These are phyloP conservation scores for Phyllotis vaccarum DNA, from an alignment of 2,797 vertebrate species.

Conservation along the genomic window DNA sequence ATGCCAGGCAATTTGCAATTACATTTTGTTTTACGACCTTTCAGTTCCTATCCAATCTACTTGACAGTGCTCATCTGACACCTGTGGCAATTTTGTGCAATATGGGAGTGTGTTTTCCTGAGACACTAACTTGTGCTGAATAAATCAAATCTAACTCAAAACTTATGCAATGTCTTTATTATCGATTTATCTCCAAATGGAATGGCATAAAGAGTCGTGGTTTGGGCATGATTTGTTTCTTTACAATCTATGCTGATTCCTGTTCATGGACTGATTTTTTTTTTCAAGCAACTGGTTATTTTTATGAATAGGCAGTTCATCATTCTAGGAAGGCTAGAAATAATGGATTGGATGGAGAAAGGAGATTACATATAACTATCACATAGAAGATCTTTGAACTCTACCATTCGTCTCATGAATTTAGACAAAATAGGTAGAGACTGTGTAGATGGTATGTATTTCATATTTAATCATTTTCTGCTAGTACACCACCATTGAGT, in stretches of 20 bases:
- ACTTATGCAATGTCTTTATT: constrained; percentile 58
- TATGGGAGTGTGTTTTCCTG: constrained; percentile 57
- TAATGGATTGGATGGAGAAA: constrained; percentile 29
- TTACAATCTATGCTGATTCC: constrained; percentile 65
- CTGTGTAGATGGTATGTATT: neutral
- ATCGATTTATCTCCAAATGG: constrained; percentile 69
- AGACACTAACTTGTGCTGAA: constrained; percentile 64
- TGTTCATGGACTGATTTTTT: constrained; percentile 23
- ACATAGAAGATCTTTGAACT: constrained; percentile 21
- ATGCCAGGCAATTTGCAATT: constrained; percentile 75
- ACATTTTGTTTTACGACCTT: constrained; percentile 76
- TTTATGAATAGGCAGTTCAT: constrained; percentile 68
- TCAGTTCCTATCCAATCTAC: constrained; percentile 64
- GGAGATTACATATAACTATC: neutral
- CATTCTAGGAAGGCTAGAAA: constrained; percentile 33
- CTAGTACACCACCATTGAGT: neutral
- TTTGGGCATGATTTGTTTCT: constrained; percentile 68
- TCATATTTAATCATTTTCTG: constrained; percentile 47
- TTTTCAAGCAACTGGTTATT: neutral
- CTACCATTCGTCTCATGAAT: constrained; percentile 32
- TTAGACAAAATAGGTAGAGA: constrained; percentile 19
- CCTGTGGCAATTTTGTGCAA: constrained; percentile 76
- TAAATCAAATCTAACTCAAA: constrained; percentile 76
- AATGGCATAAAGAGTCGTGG: constrained; percentile 45
- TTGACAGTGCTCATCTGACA: constrained; percentile 80